phyloP scores from a whole-genome alignment of 1,140 invertebrate genomes.

The Hylyphantes graminicola region DNA sequence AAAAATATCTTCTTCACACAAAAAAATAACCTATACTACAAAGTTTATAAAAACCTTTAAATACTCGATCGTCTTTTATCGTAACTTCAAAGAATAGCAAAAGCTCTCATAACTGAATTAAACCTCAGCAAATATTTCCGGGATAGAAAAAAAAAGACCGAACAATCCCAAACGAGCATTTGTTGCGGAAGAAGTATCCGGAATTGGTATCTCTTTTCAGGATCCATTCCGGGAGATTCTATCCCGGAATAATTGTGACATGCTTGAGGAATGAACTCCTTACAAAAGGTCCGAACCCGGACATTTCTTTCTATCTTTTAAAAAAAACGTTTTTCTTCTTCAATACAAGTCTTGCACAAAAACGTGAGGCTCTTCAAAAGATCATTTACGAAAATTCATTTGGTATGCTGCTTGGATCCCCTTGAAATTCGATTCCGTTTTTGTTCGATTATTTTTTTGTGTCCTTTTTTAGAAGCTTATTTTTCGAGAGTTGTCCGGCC shows the following conservation, averaged over 20 bases:
- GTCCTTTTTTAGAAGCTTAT: slow-evolving; percentile 10
- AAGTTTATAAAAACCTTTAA: not conserved
- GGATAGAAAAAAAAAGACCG: not conserved
- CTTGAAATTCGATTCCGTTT: slow-evolving; percentile 37
- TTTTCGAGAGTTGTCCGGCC: slow-evolving; percentile 24
- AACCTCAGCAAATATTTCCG: slow-evolving; percentile 1
- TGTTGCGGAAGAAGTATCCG: slow-evolving; percentile 33
- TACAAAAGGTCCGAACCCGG: slow-evolving; percentile 19
- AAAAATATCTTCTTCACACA: too few relatives aligned
- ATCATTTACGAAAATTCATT: slow-evolving; percentile 53
- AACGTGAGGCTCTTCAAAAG: slow-evolving; percentile 52
- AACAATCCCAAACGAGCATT: slow-evolving; percentile 28
- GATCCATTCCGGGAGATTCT: not conserved
- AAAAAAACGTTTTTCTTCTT: not conserved
- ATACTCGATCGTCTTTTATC: too few relatives aligned
- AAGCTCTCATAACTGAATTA: slow-evolving; percentile 18
- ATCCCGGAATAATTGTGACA: slow-evolving; percentile 40
- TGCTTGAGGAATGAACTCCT: slow-evolving; percentile 43
- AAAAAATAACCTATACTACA: too few relatives aligned
- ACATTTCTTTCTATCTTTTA: slow-evolving; percentile 6
- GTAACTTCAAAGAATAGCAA: not conserved
- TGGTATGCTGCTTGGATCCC: slow-evolving; percentile 29
- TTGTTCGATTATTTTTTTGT: slow-evolving; percentile 13
- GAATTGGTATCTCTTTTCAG: slow-evolving; percentile 21
- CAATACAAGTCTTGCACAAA: not conserved